Evolutionary conservation across 2,797 vertebrate species (phyloP), one percentile per base, ranked within the genome.

Genomic region (Anguilla obscura): DNA sequence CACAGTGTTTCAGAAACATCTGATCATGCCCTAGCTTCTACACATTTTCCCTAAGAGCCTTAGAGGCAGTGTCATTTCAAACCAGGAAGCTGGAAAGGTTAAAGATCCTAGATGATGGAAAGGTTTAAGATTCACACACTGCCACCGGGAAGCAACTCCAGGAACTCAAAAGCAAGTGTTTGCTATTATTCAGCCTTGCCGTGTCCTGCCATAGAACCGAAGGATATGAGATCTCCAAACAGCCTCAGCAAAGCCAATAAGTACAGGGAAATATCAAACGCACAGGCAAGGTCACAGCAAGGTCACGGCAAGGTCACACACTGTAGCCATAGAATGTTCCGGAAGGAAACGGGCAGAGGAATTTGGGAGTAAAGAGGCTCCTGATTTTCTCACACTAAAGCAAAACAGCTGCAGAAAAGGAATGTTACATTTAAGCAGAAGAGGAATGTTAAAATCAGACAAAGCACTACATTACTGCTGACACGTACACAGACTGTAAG

Each of bases 1-100:
- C 63, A 66, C 5, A 3, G 21, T 24, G 21, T 24, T 24, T 66
- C 63, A 66, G 54, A 56, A 66, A 76, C 71, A 76, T 76, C 2
- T 76, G 30, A 36, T 76, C 33, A 71, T 66, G 12, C 14, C 66
- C n/a, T 27, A 71, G 2, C n/a, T 71, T 71, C 63, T 27, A 27
- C 27, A 36, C 14, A 33, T 74, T 33, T 74, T 3, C 16, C 33
- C 16, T 21, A 80, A 0, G 45, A 9, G 50, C 45, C 40, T 14
- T 10, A 45, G 45, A 50, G 12, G 76, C 7, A 40, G 66, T n/a
- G 27, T 30, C 12, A 40, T 82, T 48, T 82, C 45, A 82, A 48
- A 82, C 40, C 79, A 82, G 79, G 24, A 48, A 40, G 45, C 16
- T 48, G 79, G 79, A 82, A 50, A n/a, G 79, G 79, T 50, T 50